Conservation (phyloP, 2,888 invertebrate species). For the Imbricaverruca yamaguchii region DNA sequence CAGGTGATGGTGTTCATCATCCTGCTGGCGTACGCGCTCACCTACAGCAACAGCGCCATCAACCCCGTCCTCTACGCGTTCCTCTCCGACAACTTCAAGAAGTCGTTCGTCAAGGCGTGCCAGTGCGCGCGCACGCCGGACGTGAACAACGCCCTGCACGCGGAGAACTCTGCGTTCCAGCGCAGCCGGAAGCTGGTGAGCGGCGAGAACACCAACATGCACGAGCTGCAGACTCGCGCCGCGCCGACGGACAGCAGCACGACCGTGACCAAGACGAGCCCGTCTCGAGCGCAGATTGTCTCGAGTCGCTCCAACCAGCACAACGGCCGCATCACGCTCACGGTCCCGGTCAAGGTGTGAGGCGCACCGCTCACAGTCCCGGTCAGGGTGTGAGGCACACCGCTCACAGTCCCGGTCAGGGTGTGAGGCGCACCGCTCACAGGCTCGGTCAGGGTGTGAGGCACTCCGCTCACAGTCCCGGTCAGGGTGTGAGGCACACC, state of each 20-base stretch:
- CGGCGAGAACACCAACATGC: not conserved
- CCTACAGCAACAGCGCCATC: constrained; percentile 83
- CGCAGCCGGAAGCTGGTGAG: constrained; percentile 36
- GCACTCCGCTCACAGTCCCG: too few relatives aligned
- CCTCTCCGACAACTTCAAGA: constrained; percentile 88
- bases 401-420: too few relatives aligned
- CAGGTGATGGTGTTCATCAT: constrained; percentile 69
- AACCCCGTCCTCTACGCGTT: constrained; percentile 78
- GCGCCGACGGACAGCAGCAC: not conserved
- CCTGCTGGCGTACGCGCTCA: constrained; percentile 73
- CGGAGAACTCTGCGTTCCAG: constrained; percentile 79
- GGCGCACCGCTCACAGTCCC: too few relatives aligned
- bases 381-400: too few relatives aligned
- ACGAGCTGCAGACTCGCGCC: not conserved
- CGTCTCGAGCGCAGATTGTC: not conserved
- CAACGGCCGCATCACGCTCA: not conserved
- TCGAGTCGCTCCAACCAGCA: not conserved
- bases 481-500: too few relatives aligned
- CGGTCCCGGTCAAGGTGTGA: not conserved
- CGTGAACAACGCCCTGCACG: constrained; percentile 73
- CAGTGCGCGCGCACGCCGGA: constrained; percentile 78
- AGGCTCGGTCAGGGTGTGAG: too few relatives aligned
- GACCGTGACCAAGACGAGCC: not conserved
- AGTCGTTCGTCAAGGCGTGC: constrained; percentile 87
- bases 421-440: too few relatives aligned